phyloP scores from a whole-genome alignment of 1,140 invertebrate species.

The Rhagoletis zephyria region DNA sequence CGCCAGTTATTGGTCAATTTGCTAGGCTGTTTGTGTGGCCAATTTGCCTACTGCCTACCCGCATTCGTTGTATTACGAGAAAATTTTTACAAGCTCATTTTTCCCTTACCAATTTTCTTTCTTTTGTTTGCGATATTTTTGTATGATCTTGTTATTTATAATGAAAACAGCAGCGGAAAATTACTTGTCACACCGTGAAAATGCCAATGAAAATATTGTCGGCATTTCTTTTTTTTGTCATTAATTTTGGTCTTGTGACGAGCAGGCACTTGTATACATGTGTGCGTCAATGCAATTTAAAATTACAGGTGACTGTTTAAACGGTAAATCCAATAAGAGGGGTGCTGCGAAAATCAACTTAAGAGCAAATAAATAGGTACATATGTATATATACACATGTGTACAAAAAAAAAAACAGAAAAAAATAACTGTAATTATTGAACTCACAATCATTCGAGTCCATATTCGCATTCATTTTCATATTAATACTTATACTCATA shows the following conservation, averaged over 20 bases:
- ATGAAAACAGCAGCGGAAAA: slow-evolving; percentile 4
- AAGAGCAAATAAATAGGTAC: too few relatives aligned
- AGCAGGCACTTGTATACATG: too few relatives aligned
- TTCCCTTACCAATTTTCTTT: background rate
- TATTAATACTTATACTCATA: too few relatives aligned
- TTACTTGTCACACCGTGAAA: background rate
- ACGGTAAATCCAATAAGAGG: too few relatives aligned
- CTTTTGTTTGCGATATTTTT: background rate
- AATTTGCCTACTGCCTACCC: background rate
- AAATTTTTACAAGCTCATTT: slow-evolving; percentile 7
- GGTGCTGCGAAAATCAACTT: too few relatives aligned
- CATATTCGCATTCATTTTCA: too few relatives aligned
- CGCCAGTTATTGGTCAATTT: slow-evolving; percentile 14
- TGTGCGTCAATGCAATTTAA: background rate
- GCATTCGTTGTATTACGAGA: background rate
- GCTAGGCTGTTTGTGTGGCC: background rate
- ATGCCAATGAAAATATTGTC: slow-evolving; percentile 23
- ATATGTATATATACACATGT: too few relatives aligned
- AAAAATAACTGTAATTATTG: too few relatives aligned
- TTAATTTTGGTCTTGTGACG: background rate
- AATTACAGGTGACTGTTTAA: too few relatives aligned
- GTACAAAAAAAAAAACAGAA: too few relatives aligned
- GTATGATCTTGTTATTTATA: background rate
- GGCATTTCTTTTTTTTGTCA: background rate
- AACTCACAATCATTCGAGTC: background rate